Base-by-base conservation (phyloP, 2,888 invertebrate species). In the Bombylius discolor region DNA sequence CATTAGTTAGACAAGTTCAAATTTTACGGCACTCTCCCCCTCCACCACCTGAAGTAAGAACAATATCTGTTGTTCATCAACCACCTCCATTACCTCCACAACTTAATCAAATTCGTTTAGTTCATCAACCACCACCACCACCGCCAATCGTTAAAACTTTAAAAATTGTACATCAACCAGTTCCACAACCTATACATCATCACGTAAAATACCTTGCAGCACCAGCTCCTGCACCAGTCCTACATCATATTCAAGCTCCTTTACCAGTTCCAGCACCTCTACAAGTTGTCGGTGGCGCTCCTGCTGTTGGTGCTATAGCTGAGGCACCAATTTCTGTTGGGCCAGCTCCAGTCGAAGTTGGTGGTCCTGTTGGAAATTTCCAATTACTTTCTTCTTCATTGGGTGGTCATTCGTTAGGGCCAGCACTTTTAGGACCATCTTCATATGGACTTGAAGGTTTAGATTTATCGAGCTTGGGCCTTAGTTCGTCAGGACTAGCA, bases 21-120 rank as follows among this genome's bases (percentile, higher is more conserved):
- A n/a, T 55, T 47, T 31, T 55, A 12, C 50, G 47, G 32, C 51
- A 55, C 3, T 33, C 49, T n/a, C 54, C 54, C 34, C 45, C 54
- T 23, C 49, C 54, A 54, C 55, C 50, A 47, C 55, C 55, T 46
- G 47, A 55, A 36, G 32, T 55, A 11, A 50, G 32, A 46, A 55
- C 55, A 34, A 36, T 55, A 8, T 46, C 46, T 4, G 50, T 55
- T 12, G 50, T 55, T n/a, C 55, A 51, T 39, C 49, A 54, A 14
- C 34, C 45, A 8, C 54, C 49, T 12, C n/a, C 49, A 12, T 14
- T 51, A 13, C 50, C 55, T 8, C 33, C 49, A 33, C 47, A 50
- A 13, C 51, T 51, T 23, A 51, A 47, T 11, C 51, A 39, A 8
- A 47, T 51, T 5, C 39, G 51, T 39, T 31, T 55, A 14, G 47